These are phyloP conservation scores for Oreamnos americanus DNA, from an alignment of 2,113 vertebrate species.

Conservation along the genomic window DNA sequence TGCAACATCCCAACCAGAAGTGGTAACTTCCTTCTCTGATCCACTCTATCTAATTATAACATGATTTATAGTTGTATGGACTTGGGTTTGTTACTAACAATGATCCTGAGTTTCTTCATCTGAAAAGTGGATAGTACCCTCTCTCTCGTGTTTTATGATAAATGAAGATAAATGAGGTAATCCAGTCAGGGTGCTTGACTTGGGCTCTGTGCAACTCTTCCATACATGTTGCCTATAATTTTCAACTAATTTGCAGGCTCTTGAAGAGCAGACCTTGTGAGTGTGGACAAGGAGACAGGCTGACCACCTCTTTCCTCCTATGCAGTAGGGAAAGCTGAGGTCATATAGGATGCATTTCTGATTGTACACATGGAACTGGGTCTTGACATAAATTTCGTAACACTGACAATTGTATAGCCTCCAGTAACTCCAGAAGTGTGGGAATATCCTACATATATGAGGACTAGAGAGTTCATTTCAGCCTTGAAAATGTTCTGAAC, in stretches of 20 bases:
- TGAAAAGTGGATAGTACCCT: neutral
- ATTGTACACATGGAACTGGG: neutral
- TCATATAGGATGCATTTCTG: neutral
- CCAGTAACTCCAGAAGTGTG: neutral
- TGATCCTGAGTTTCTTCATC: neutral
- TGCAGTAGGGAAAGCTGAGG: neutral
- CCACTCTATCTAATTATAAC: neutral
- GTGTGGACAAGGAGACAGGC: neutral
- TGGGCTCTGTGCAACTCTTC: neutral
- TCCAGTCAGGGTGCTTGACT: neutral
- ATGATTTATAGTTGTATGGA: neutral
- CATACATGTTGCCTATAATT: neutral
- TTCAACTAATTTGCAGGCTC: neutral
- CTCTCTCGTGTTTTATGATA: neutral
- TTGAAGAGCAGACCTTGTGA: neutral
- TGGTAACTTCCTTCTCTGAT: neutral
- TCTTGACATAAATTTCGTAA: neutral
- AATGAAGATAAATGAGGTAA: slow-evolving; percentile 12
- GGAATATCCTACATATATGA: neutral
- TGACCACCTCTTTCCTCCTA: neutral
- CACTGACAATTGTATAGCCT: neutral
- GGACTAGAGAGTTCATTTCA: slow-evolving; percentile 22
- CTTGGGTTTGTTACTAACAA: neutral
- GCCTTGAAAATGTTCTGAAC: neutral
- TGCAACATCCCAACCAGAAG: neutral